These are phyloP conservation scores for Platycheirus albimanus DNA, from an alignment of 2,888 invertebrate genomes.

Conservation along the genomic window DNA sequence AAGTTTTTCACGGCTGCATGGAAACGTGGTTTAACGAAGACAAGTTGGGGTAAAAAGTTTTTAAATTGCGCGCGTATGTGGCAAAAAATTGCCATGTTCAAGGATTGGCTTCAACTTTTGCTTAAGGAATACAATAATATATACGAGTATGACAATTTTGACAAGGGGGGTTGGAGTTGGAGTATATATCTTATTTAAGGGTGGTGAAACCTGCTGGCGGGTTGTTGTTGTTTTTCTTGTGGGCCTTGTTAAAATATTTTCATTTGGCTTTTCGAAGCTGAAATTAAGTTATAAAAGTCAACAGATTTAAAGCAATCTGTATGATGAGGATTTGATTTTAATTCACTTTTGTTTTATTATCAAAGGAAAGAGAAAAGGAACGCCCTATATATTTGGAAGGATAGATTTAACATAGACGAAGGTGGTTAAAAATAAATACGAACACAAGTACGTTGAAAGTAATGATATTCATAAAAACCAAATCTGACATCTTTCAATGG, in stretches of 20 bases:
- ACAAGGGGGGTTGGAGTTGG: not conserved
- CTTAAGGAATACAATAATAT: not conserved
- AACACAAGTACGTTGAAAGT: no score
- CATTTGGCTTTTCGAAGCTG: not conserved
- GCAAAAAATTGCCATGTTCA: slow-evolving; percentile 9
- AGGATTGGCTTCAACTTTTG: not conserved
- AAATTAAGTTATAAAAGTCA: not conserved
- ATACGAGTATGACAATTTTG: slow-evolving; percentile 3
- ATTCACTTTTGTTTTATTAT: no score
- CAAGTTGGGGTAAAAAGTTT: slow-evolving; percentile 2
- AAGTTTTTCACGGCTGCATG: slow-evolving; percentile 11
- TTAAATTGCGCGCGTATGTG: slow-evolving; percentile 12
- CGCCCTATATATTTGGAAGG: no score
- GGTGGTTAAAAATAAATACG: no score
- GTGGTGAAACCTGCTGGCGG: slow-evolving; percentile 1
- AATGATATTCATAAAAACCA: no score
- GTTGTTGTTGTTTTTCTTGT: slow-evolving; percentile 7
- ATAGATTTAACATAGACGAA: no score
- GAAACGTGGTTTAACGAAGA: slow-evolving; percentile 7
- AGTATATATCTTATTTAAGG: not conserved
- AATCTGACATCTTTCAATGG: no score
- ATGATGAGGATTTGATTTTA: no score
- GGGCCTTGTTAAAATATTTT: not conserved
- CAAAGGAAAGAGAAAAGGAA: no score
- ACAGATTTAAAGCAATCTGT: no score